Base-by-base conservation (phyloP, 35 echinoderm and acorn worm species). In the Heliocidaris tuberculata region DNA sequence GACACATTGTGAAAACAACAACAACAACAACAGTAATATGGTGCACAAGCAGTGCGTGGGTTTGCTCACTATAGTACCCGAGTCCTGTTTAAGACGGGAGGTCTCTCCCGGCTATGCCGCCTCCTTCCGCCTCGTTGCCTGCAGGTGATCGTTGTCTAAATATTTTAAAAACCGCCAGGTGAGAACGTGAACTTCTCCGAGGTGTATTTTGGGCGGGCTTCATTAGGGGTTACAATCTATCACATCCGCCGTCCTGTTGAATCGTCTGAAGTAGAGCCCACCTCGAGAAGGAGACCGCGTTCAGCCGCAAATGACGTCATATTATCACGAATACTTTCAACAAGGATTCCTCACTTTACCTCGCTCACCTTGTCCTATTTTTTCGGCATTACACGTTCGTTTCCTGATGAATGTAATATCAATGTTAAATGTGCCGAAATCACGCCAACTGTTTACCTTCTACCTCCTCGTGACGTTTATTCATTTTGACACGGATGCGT, bases 61-160 rank as follows among this genome's bases (percentile, higher is more conserved):
- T 21, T 78, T 21, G 65, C 21, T 78, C 65, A 78, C 60, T 59
- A 19, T 19, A 15, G 27, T 78, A 78, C 65, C 65, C 65, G 27
- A 27, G 21, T 78, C 65, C 19, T 78, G 52, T 78, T 78, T 24
- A 8, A 24, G 65, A 27, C 6, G 27, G 21, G 7, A n/a, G 65
- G 65, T 27, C 65, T 78, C 65, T n/a, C 27, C 65, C 27, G 65
- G 65, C 65, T n/a, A 78, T 19, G 65, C 65, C 65, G 19, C 27
- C 65, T 78, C 27, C 65, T 78, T 78, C 65, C 65, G 65, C 65
- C 17, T 78, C 8, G 65, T 78, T 78, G 65, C 65, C 65, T 78
- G 21, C 65, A 78, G 65, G 65, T 78, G 65, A 78, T 78, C 65
- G 65, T 78, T 78, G 65, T 78, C 65, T 78, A 78, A 78, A 78